phyloP scores from a whole-genome alignment of 2,113 vertebrate genomes.

The Physeter macrocephalus region DNA sequence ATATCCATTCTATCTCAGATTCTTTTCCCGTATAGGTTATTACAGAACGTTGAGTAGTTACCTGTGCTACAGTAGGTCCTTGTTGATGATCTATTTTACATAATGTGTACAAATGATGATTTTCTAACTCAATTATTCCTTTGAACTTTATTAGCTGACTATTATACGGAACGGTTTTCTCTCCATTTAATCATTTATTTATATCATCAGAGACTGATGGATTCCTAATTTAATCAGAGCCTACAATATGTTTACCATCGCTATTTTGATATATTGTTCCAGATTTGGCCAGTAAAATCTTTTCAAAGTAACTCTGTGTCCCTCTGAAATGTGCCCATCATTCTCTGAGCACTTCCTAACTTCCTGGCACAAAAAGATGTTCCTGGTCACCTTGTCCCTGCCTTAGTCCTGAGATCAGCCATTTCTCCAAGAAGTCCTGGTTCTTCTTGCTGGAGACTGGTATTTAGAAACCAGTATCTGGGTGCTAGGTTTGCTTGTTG shows the following conservation, averaged over 20 bases:
- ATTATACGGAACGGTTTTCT: not conserved
- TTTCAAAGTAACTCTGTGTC: not conserved
- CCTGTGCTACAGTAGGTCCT: too few species aligned
- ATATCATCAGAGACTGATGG: not conserved
- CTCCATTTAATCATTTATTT: slow-evolving; percentile 14
- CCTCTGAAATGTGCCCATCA: not conserved
- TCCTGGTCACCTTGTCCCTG: not conserved
- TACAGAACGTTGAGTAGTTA: too few species aligned
- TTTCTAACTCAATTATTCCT: not conserved
- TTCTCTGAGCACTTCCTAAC: not conserved
- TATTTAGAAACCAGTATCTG: not conserved
- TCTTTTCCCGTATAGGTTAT: too few species aligned
- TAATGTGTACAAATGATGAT: not conserved
- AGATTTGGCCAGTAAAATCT: not conserved
- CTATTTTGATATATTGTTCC: not conserved
- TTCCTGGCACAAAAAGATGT: not conserved
- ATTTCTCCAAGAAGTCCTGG: not conserved
- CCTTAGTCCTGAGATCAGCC: not conserved
- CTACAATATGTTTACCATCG: not conserved
- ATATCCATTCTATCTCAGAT: too few species aligned
- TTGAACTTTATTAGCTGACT: not conserved
- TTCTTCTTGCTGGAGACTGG: not conserved
- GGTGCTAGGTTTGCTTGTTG: not conserved
- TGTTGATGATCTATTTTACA: not conserved
- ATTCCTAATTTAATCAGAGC: not conserved